Base-by-base conservation (phyloP, 92 coral and sea anemone genomes). In the Zoanthus sociatus region DNA sequence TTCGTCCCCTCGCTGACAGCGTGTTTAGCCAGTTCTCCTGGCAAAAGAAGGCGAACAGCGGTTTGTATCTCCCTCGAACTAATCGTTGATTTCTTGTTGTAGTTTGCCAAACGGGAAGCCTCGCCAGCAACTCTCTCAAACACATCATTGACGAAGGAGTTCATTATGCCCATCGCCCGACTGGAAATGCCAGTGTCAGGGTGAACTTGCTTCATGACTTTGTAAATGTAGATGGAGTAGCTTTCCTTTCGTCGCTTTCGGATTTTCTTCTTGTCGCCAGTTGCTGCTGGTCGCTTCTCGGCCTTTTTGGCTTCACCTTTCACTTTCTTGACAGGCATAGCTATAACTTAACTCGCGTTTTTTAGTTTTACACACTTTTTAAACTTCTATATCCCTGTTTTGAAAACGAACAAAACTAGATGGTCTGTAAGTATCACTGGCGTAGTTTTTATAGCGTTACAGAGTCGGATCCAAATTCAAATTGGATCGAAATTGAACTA, bases 121-220 rank as follows among this genome's bases (percentile, higher is more conserved):
- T 77, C 82, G 12, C 82, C 82, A 51, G 82, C 82, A 6, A 77
- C 82, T 14, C 82, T 53, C 7, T 77, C 82, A 21, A 77, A 77
- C 68, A 77, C 82, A 48, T 77, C 82, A 45, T 77, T 77, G 6
- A 77, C 82, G 67, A 77, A 77, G 13, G 82, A 37, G 42, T 37
- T 37, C 42, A 37, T 37, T 2, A 37, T 37, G 42, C 42, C 42
- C 42, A 37, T 37, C 12, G 82, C 82, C 15, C 66, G 64, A 21
- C 69, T 77, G 82, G 82, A 77, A 53, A 77, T 77, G 53, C 42
- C 42, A 37, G 42, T 37, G 42, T 37, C 42, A 4, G 42, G 42
- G 42, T 37, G 42, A 37, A 37, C 82, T 16, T 77, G 82, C 7
- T 77, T 77, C 82, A 77, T 77, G 47, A 77, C 82, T 77, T 77